These are phyloP conservation scores for Prosopocoilus inquinatus DNA, from an alignment of 2,888 invertebrate species.

Conservation along the genomic window DNA sequence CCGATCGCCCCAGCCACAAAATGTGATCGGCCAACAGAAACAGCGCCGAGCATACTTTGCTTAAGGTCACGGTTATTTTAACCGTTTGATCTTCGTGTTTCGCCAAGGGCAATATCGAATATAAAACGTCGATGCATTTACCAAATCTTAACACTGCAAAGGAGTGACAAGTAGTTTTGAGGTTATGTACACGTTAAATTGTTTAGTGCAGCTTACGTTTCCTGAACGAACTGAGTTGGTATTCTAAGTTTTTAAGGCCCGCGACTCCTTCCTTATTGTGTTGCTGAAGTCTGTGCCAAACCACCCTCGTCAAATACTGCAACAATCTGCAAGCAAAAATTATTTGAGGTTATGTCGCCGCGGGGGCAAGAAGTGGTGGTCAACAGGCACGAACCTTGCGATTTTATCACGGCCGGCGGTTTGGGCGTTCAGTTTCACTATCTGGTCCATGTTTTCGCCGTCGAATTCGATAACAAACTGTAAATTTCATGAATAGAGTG, in stretches of 20 bases:
- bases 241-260: conserved; percentile 77
- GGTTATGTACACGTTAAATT: neutral
- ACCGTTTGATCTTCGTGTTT: conserved; percentile 71
- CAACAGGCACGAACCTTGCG: conserved; percentile 44
- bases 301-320: conserved; percentile 77
- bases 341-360: neutral
- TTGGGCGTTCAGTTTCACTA: conserved; percentile 53
- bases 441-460: conserved; percentile 46
- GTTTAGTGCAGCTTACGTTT: conserved; percentile 63
- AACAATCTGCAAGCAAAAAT: conserved; percentile 61
- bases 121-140: conserved; percentile 77
- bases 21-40: conserved; percentile 84
- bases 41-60: conserved; percentile 75
- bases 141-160: conserved; percentile 74
- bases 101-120: conserved; percentile 69
- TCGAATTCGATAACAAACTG: neutral
- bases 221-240: conserved; percentile 79
- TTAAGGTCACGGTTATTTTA: conserved; percentile 70
- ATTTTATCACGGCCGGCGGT: conserved; percentile 55
- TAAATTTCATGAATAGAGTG: neutral
- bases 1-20: conserved; percentile 78
- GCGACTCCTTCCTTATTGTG: conserved; percentile 65
- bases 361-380: neutral
- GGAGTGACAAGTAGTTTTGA: conserved; percentile 1
- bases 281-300: conserved; percentile 76